Percentiles rank a stretch among this genome's conserved stretches.
Conservation (phyloP, 2,797 vertebrate genomes). For the Sebastes taczanowskii region DNA sequence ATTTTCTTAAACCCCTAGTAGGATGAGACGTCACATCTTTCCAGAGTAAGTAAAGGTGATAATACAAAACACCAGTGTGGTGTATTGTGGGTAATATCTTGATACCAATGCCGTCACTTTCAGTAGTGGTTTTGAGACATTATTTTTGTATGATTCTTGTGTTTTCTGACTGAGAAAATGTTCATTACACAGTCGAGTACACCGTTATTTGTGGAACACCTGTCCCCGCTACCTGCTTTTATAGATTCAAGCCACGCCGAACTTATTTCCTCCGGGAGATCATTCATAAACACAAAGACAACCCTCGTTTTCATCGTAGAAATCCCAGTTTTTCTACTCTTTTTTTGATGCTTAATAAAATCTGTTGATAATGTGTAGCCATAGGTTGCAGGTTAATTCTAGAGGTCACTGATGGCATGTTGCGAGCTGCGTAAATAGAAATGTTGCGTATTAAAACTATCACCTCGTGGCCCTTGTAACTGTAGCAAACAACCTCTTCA, state of each 20-base stretch:
- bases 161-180: constrained; percentile 12
- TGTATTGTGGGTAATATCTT: neutral
- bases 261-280: constrained; percentile 29
- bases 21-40: neutral
- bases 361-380: neutral
- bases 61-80: neutral
- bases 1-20: no score
- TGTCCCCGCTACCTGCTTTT: constrained; percentile 35
- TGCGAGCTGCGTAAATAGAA: constrained; percentile 50
- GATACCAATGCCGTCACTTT: neutral
- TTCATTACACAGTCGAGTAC: constrained; percentile 39
- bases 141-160: neutral
- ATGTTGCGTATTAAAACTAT: constrained; percentile 50
- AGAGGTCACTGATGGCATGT: neutral
- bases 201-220: constrained; percentile 29
- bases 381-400: neutral
- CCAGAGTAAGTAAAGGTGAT: neutral
- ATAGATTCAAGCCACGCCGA: constrained; percentile 8
- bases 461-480: constrained; percentile 35
- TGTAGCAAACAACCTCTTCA: constrained; percentile 32
- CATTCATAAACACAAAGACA: neutral
- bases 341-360: neutral
- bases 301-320: neutral
- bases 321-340: neutral
- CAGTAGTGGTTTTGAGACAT: neutral